Percentiles rank a stretch among this genome's conserved stretches.
These are phyloP conservation scores for Rhamphomyia laevipes DNA, from an alignment of 2,888 invertebrate genomes.

Conservation along the genomic window DNA sequence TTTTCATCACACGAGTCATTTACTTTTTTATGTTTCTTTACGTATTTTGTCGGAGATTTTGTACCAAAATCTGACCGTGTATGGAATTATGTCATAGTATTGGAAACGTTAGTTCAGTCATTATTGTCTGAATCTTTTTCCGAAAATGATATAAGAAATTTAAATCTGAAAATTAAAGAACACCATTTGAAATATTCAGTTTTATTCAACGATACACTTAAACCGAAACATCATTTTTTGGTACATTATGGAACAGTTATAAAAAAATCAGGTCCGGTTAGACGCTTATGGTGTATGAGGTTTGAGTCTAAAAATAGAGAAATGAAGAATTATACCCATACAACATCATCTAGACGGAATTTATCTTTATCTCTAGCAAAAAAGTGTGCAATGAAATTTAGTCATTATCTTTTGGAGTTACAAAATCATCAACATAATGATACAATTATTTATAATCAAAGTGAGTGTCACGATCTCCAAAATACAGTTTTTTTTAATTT, in stretches of 20 bases:
- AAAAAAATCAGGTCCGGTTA: slow-evolving; percentile 3
- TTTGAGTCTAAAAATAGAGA: slow-evolving; percentile 3
- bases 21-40: slow-evolving; percentile 12
- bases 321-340: neutral
- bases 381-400: neutral
- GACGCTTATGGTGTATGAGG: slow-evolving; percentile 1
- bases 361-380: neutral
- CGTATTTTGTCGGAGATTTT: slow-evolving; percentile 14
- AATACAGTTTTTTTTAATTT: no score
- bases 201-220: slow-evolving; percentile 4
- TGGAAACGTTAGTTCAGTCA: slow-evolving; percentile 6
- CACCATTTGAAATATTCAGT: neutral
- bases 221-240: slow-evolving; percentile 4
- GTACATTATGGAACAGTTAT: slow-evolving; percentile 5
- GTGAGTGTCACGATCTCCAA: no score
- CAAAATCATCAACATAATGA: no score
- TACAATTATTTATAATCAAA: no score
- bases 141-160: neutral
- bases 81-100: slow-evolving; percentile 6
- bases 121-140: slow-evolving; percentile 1
- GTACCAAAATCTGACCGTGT: slow-evolving; percentile 8
- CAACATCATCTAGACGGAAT: neutral
- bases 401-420: neutral
- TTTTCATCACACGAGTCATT: slow-evolving; percentile 15
- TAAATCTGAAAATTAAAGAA: slow-evolving; percentile 2